Evolutionary conservation across 1,140 invertebrate species (phyloP), one percentile per base, ranked within the genome.

Genomic region (Penaeus japonicus): DNA sequence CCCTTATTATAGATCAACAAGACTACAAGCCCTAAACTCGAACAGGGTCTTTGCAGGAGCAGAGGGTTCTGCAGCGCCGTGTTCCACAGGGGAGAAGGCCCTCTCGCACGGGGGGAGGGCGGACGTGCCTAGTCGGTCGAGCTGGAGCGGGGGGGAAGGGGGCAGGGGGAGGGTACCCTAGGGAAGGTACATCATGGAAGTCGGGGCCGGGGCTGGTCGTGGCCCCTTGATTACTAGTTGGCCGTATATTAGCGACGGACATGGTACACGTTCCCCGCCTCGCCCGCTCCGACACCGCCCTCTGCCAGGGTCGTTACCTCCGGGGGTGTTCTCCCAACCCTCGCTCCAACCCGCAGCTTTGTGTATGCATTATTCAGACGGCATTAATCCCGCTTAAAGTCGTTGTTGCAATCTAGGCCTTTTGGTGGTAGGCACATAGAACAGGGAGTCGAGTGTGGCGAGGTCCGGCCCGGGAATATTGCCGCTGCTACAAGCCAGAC

Each of bases 221-320:
- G 81, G 83, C 80, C 80, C 87, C 73, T 81, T 88, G 87, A 88
- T 83, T 83, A 83, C 70, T 75, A 47, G 27, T 55, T 78, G 47
- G 53, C 80, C 87, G 87, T 88, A 88, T 88, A 88, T 88, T 88
- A 88, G 80, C 30, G 65, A 59, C 87, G 54, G 87, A 83, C 87
- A 88, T 79, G 87, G 70, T 84, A 83, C 87, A 88, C 55, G 70
- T 47, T 75, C 85, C 85, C 65, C 73, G 73, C 84, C 75, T 79
- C 30, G 30, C 55, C 53, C 79, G n/a, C n/a, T 47, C 78, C 4
- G 20, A 35, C 73, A 35, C 47, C 54, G 47, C 47, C 84, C 20
- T 27, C 39, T 22, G n/a, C 65, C 24, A 57, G 32, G 32, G 18
- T n/a, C 30, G 22, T 27, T 35, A 27, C 53, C 54, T 53, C 35